Evolutionary conservation across 2,888 invertebrate species (phyloP), one percentile per base, ranked within the genome.

Genomic region (Lycophotia porphyrea): DNA sequence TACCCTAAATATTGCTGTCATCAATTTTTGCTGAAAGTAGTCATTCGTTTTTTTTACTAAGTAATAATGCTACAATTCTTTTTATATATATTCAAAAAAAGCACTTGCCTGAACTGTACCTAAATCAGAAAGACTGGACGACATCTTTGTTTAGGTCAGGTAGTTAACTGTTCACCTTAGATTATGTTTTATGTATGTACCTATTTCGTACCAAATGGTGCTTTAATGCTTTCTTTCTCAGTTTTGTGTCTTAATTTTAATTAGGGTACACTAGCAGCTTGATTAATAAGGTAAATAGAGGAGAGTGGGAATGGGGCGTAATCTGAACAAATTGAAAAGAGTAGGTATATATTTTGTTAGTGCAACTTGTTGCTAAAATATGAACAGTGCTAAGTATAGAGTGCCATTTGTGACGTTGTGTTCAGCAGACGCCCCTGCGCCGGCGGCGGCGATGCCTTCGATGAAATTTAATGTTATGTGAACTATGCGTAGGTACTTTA

Each of bases 401-500:
- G 80, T 82, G 84, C 82, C 85, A 85, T 87, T 81, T 55, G 66
- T 63, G 71, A 49, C 36, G 71, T 60, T 71, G 60, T 71, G 66
- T 61, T 75, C 68, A 72, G 78, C 71, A 47, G 52, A 63, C 77
- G 67, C 42, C 55, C 65, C 69, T 39, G 67, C 44, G 65, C 70
- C 71, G 72, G 81, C 73, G 81, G 65, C 85, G 74, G 86, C 82
- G 85, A 88, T 90, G 92, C 91, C 93, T 92, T 92, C 81, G 82
- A 90, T 74, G 71, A 88, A 80, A 82, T 67, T 8, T 80, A 55
- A 75, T 80, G 81, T 84, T 80, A 83, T 66, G 76, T 84, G 74
- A 84, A 83, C 68, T 87, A 83, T 77, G 83, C 81, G 81, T 84
- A 81, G 82, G 90, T 92, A 93, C 91, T 94, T 89, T 95, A 95